Base-by-base conservation (phyloP, 2,888 invertebrate genomes). In the Melanargia galathea region DNA sequence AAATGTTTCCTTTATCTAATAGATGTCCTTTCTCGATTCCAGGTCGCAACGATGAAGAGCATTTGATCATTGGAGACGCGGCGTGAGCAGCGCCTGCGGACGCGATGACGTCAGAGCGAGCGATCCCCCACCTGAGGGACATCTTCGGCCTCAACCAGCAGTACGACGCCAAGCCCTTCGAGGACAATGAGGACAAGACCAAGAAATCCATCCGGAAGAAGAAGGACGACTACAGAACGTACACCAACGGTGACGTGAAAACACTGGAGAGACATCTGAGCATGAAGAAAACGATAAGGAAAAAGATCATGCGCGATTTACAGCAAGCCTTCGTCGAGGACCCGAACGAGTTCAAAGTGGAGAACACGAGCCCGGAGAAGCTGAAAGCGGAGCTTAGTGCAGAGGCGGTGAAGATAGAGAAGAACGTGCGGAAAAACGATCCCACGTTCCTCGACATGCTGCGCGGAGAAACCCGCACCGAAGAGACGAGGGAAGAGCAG, bases 221-320 rank as follows among this genome's bases (percentile, higher is more conserved):
- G 75, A 94, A 94, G 76, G 94, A 95, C 71, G 95, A 95, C 79
- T 94, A 92, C 83, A 94, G 94, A 78, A 92, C 93, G 2, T 90
- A 93, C 73, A 90, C 93, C 13, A 94, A 94, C 75, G 94, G 93
- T 57, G 94, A 94, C 80, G 94, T 95, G 48, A 94, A 94, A 76
- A 96, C 96, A 20, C 84, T 96, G 46, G 96, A 96, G 78, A 90
- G 96, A 73, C 96, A 96, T 83, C 92, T 96, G 75, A 96, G 96
- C 80, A 96, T 96, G 96, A 96, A 96, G 90, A 96, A 96, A 81
- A 96, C 96, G 18, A 96, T 96, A 72, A 89, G 96, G 73, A 96
- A 96, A 90, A 96, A 96, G 87, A 96, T 96, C 79, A 96, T 96
- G 95, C 92, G 96, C 35, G 96, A 96, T 82, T 92, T 96, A 73